Conservation (phyloP, 2,113 vertebrate genomes). For the Rhizomys pruinosus region DNA sequence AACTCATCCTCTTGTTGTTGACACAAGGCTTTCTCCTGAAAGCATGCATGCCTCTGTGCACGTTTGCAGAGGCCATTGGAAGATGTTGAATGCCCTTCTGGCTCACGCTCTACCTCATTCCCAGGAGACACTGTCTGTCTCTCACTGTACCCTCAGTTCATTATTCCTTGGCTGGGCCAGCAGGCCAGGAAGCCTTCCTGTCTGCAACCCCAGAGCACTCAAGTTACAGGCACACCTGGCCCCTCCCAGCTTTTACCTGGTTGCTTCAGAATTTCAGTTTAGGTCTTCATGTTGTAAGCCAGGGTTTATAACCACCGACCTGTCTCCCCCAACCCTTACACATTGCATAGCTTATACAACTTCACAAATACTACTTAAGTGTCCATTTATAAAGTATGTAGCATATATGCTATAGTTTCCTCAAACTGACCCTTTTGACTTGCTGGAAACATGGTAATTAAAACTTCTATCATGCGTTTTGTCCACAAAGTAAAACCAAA, state of each 20-base stretch:
- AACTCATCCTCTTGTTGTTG: no score
- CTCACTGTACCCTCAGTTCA: no score
- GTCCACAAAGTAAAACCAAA: not conserved
- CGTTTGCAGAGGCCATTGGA: no score
- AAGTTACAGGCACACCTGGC: not conserved
- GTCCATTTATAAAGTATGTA: not conserved
- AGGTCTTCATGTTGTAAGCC: not conserved
- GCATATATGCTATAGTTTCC: not conserved
- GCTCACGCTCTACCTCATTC: no score
- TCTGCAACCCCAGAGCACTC: no score
- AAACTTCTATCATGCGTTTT: not conserved
- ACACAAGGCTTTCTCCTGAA: no score
- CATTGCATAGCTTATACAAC: not conserved
- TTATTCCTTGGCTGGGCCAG: no score
- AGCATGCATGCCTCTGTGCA: no score
- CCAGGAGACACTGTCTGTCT: no score
- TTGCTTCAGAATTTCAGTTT: not conserved
- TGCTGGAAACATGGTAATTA: slow-evolving; percentile 27
- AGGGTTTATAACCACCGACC: not conserved
- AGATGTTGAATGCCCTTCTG: no score
- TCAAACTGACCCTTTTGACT: not conserved
- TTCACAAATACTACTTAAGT: not conserved
- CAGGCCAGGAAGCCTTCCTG: no score
- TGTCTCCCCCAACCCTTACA: no score
- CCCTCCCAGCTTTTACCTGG: not conserved